Evolutionary conservation across 2,113 vertebrate species (phyloP), one percentile per base, ranked within the genome.

Genomic region (Cottus gobio): DNA sequence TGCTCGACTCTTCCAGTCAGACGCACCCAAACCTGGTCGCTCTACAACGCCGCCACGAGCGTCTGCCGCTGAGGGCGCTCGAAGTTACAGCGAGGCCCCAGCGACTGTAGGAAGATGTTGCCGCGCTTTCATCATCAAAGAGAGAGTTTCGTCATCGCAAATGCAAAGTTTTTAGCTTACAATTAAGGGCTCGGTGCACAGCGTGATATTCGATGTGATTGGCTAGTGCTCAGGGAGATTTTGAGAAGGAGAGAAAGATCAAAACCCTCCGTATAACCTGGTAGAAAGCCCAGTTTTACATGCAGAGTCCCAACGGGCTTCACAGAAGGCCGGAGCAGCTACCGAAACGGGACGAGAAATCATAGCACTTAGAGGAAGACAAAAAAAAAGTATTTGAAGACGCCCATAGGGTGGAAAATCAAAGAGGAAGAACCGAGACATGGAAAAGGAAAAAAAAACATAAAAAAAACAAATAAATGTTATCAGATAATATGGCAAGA

Each of bases 91-190:
- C 42, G 68, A 36, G 30, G 26, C 20, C 46, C 18, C 12, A 10
- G 61, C 60, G 8, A 7, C 37, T 63, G 64, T 13, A 30, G 39
- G 50, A 76, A 48, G 39, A 81, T 65, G 36, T 22, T 36, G 18
- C 42, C 54, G 37, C 15, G 61, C 36, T 74, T 84, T 83, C 72
- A 68, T 90, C 75, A 77, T 82, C 75, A 80, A 76, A 86, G 60
- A 30, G 5, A 16, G n/a, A 60, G 65, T 79, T 77, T 85, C 78
- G 34, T 79, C 76, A 77, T 57, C 75, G 15, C n/a, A 67, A 48
- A 71, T 70, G 39, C 44, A 54, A 22, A 15, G 30, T 48, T 52
- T 44, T 69, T 69, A 65, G n/a, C 58, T 36, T 7, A 8, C 44
- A 48, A 76, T 82, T 76, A 70, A 42, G 34, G 36, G 31, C 71